Conservation (phyloP, 2,888 invertebrate species). For the Lasioglossum lativentre region DNA sequence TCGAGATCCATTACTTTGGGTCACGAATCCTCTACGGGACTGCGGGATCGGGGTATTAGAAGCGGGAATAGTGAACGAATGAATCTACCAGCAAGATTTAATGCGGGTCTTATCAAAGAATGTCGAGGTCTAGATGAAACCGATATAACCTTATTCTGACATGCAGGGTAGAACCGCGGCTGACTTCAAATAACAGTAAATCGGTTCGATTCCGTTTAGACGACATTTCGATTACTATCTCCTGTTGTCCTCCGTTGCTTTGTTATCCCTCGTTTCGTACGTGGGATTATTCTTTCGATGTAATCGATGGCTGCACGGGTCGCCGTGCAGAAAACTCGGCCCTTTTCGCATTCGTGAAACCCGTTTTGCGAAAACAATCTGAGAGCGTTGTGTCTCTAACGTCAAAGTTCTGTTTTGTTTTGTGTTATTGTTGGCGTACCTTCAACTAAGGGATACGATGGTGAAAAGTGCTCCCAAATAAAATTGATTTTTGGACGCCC, state of each 20-base stretch:
- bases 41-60: slow-evolving; percentile 78
- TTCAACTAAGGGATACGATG: too few species aligned
- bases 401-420: neutral
- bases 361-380: neutral
- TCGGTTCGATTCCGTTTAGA: slow-evolving; percentile 68
- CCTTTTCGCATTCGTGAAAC: neutral
- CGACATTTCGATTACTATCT: slow-evolving; percentile 70
- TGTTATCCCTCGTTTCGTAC: slow-evolving; percentile 40
- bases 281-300: slow-evolving; percentile 52
- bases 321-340: neutral
- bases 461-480: too few species aligned
- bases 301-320: slow-evolving; percentile 24
- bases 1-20: slow-evolving; percentile 58
- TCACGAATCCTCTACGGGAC: slow-evolving; percentile 70
- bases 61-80: slow-evolving; percentile 60
- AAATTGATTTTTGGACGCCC: too few species aligned
- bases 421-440: too few species aligned
- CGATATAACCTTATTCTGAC: slow-evolving; percentile 67
- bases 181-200: slow-evolving; percentile 69
- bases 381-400: neutral
- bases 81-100: slow-evolving; percentile 71
- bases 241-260: slow-evolving; percentile 52
- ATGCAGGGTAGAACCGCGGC: slow-evolving; percentile 60
- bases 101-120: slow-evolving; percentile 72
- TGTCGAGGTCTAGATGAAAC: slow-evolving; percentile 70